Evolutionary conservation across 2,113 vertebrate genomes (phyloP), one percentile per base, ranked within the genome.

Genomic region (Cyprinodon brontotheroides): DNA sequence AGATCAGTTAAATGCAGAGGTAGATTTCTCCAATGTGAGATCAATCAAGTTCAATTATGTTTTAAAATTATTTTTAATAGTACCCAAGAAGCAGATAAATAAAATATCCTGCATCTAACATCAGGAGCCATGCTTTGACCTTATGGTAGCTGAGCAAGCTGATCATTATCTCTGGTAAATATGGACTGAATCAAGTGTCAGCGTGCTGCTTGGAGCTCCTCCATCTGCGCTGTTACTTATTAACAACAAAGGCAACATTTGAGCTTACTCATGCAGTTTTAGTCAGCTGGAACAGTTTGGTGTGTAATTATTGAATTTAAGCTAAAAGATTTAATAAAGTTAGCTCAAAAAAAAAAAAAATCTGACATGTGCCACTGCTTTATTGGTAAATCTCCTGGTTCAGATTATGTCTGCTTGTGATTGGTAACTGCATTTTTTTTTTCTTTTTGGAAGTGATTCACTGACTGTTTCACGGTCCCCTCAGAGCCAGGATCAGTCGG

Each of bases 201-300:
- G 50, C 36, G 3, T 20, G 53, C 41, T 20, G 14, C 1, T 10
- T 22, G 36, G 39, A 68, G 41, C 22, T 13, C 1, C 11, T 39
- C 12, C 6, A 20, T 10, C 20, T 62, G 57, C 70, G 61, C 3
- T 1, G 79, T 89, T 89, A 87, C 63, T 85, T 11, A 90, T 92
- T 88, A 85, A 82, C 72, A 76, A 14, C 0, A 9, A 29, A 14
- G 60, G 53, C 83, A 57, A 67, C 11, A 8, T 61, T 74, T 38
- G 22, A 41, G 22, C 48, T 61, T 4, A 66, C 38, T 50, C 65
- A 70, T 80, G 64, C 74, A 77, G 20, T 81, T 86, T 80, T 53
- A 14, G 22, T 68, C n/a, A n/a, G 0, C 48, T 70, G 40, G 36
- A 61, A 39, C n/a, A 3, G 0, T 14, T 14, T 11, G 37, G 22